Evolutionary conservation across 2,797 vertebrate genomes (phyloP).

Genomic region (Manis javanica): DNA sequence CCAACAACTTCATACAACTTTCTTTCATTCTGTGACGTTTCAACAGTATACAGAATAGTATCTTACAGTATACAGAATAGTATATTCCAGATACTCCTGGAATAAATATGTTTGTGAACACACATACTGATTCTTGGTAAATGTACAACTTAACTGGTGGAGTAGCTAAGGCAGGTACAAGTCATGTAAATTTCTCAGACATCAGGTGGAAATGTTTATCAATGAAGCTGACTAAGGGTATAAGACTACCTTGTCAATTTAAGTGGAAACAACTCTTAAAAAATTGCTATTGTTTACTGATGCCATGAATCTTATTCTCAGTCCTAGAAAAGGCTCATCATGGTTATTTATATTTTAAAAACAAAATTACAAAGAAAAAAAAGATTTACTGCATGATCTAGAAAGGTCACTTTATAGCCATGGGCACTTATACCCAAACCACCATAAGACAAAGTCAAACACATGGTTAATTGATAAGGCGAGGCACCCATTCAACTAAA

Average conservation of each 20-base stretch:
- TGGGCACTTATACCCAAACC: not conserved
- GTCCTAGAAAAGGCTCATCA: not conserved
- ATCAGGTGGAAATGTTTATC: not conserved
- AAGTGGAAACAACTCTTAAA: not conserved
- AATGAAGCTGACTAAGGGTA: not conserved
- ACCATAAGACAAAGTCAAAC: not conserved
- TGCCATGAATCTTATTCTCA: not conserved
- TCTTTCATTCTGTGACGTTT: not conserved
- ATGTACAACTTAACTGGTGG: not conserved
- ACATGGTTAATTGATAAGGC: not conserved
- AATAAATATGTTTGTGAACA: not conserved
- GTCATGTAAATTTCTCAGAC: not conserved
- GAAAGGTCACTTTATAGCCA: not conserved
- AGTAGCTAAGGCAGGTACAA: not conserved
- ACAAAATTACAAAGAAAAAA: not conserved
- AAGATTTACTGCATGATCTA: not conserved
- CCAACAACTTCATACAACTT: not conserved
- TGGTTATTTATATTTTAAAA: not conserved
- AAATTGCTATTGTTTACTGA: not conserved
- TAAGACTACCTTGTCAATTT: not conserved
- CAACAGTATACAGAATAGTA: not conserved
- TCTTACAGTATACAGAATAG: not conserved
- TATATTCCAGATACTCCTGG: not conserved
- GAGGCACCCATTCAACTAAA: not conserved
- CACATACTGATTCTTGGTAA: not conserved